Evolutionary conservation across 2,113 vertebrate species (phyloP).

Genomic region (Heteronetta atricapilla): DNA sequence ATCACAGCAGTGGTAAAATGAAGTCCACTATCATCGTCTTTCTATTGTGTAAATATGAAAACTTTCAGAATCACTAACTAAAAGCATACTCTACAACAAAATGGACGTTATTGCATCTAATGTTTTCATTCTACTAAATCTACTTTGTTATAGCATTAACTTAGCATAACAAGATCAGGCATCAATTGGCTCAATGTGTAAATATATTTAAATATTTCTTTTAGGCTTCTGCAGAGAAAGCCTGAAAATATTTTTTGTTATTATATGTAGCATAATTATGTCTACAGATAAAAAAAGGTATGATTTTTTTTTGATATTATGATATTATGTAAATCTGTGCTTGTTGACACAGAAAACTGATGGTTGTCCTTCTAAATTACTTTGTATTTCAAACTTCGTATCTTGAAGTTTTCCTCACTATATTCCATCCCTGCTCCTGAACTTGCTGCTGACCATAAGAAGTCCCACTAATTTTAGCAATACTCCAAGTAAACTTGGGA

Average conservation of each 20-base stretch:
- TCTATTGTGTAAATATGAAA: background rate
- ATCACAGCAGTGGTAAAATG: background rate
- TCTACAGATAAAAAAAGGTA: background rate
- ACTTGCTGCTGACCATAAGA: background rate
- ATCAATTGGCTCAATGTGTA: background rate
- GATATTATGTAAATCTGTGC: background rate
- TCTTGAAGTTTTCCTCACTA: background rate
- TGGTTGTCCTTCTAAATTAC: background rate
- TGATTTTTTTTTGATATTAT: background rate
- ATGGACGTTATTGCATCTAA: background rate
- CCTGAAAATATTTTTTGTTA: background rate
- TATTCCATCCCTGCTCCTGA: background rate
- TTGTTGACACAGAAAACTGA: background rate
- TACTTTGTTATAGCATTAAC: background rate
- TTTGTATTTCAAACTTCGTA: background rate
- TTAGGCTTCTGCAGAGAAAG: conserved; percentile 1
- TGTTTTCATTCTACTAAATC: background rate
- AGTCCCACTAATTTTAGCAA: background rate
- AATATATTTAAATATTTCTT: background rate
- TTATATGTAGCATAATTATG: background rate
- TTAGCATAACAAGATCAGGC: background rate
- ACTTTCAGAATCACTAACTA: background rate
- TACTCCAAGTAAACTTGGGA: background rate
- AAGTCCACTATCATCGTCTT: background rate
- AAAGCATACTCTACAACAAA: background rate